Evolutionary conservation across 1,140 invertebrate genomes (phyloP).

Genomic region (Brachionus angularis): DNA sequence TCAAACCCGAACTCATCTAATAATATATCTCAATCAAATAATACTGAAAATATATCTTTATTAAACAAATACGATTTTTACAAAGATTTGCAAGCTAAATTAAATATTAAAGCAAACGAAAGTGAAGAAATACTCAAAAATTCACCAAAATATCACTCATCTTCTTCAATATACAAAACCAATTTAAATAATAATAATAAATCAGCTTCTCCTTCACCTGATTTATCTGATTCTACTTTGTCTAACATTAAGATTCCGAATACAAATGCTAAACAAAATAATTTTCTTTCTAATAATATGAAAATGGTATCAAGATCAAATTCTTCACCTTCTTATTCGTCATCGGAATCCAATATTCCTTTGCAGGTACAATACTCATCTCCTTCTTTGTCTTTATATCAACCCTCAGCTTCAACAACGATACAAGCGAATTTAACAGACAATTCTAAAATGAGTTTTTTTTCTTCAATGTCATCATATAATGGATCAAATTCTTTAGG

Average conservation of each 20-base stretch:
- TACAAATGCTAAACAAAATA: background rate
- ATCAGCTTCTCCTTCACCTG: too few relatives aligned
- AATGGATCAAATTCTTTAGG: too few relatives aligned
- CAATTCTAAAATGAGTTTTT: background rate
- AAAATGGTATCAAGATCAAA: background rate
- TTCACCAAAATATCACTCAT: too few relatives aligned
- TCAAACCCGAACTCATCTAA: background rate
- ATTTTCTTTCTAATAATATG: background rate
- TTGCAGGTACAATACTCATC: background rate
- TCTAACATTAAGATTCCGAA: too few relatives aligned
- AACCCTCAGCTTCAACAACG: background rate
- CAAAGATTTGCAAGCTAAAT: constrained; percentile 15
- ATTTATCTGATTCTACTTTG: too few relatives aligned
- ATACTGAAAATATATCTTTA: too few relatives aligned
- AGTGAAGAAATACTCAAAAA: too few relatives aligned
- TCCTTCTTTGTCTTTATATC: too few relatives aligned
- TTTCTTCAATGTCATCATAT: too few relatives aligned
- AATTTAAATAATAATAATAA: background rate
- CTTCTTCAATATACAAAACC: too few relatives aligned
- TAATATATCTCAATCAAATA: too few relatives aligned
- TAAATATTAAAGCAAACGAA: background rate
- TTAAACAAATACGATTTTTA: constrained; percentile 22
- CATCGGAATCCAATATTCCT: constrained; percentile 1
- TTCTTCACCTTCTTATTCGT: background rate
- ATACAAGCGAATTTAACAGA: background rate